Evolutionary conservation across 1,140 invertebrate species (phyloP).

Genomic region (Eupeodes corollae): DNA sequence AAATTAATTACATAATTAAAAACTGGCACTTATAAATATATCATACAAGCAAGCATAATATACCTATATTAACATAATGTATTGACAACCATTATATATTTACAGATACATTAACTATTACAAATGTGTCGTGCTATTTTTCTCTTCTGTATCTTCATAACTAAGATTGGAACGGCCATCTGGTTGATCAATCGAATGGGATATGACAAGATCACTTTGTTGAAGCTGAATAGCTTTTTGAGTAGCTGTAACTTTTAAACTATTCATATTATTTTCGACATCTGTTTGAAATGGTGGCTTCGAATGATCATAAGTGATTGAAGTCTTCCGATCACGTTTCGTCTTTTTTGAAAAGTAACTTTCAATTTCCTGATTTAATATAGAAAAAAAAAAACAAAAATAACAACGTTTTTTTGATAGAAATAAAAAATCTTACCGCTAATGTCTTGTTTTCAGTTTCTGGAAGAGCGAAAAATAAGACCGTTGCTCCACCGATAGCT

Average conservation of each 20-base stretch:
- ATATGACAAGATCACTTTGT: slow-evolving; percentile 29
- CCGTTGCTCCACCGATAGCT: slow-evolving; percentile 48
- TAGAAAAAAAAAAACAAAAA: background rate
- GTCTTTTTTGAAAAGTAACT: slow-evolving; percentile 50
- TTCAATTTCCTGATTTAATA: slow-evolving; percentile 48
- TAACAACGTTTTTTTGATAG: background rate
- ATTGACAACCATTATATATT: no score
- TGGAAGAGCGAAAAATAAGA: slow-evolving; percentile 42
- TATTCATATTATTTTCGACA: slow-evolving; percentile 20
- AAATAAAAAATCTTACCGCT: slow-evolving; percentile 15
- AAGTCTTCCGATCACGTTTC: slow-evolving; percentile 13
- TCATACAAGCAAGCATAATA: no score
- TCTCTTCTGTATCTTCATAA: slow-evolving; percentile 14
- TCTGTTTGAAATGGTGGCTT: slow-evolving; percentile 9
- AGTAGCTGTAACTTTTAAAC: slow-evolving; percentile 25
- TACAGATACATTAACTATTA: slow-evolving; percentile 3
- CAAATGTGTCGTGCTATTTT: slow-evolving; percentile 29
- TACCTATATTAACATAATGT: no score
- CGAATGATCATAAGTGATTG: background rate
- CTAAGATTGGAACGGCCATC: slow-evolving; percentile 20
- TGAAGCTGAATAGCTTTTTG: slow-evolving; percentile 31
- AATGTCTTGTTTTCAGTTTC: slow-evolving; percentile 75
- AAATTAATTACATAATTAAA: no score
- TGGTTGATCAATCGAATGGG: background rate
- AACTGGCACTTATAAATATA: no score